Base-by-base conservation (phyloP, 2,888 invertebrate species). In the Cheilosia impressa region DNA sequence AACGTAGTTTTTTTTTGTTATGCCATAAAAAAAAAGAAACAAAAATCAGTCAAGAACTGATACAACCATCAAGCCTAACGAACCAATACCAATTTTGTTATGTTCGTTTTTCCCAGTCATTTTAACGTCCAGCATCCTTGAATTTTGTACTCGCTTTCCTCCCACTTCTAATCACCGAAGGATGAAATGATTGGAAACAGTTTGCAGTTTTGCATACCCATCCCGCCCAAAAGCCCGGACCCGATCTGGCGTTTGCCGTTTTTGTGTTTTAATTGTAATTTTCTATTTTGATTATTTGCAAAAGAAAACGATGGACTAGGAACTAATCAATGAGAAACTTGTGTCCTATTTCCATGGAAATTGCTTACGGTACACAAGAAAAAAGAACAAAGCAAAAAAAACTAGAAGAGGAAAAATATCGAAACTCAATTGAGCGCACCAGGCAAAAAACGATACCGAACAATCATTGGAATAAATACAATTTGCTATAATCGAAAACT, bases 381-480 rank as follows among this genome's bases (percentile, higher is more conserved):
- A 31, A 27, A 31, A 31, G 9, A 9, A 22, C 2, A 38, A 13
- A 10, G 0, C 10, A 2, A 10, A 9, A 38, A 68, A 73, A 78
- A 66, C 52, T 38, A n/a, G n/a, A 4, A 60, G 62, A 68, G 62
- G 62, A 52, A 73, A 58, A 62, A 76, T 53, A 80, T 60, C 69
- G 47, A 62, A 81, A 81, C 76, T 80, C 85, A 85, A 85, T 85
- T 85, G 85, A 77, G 85, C 76, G 80, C 43, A 60, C 68, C 66
- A 15, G 60, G 53, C 24, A 76, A 77, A 62, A 78, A 85, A 85
- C 66, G 68, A 71, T 72, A 76, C 76, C 72, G 76, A 85, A 85
- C 85, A 81, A 85, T 85, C 85, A 77, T 81, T 81, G 85, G 85
- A 85, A 85, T 81, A 81, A 85, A 85, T 77, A 85, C 81, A 85